Percentiles rank a stretch among this genome's conserved stretches.
Evolutionary conservation across 1,140 invertebrate genomes (phyloP).

Genomic region (Chironomus tepperi): DNA sequence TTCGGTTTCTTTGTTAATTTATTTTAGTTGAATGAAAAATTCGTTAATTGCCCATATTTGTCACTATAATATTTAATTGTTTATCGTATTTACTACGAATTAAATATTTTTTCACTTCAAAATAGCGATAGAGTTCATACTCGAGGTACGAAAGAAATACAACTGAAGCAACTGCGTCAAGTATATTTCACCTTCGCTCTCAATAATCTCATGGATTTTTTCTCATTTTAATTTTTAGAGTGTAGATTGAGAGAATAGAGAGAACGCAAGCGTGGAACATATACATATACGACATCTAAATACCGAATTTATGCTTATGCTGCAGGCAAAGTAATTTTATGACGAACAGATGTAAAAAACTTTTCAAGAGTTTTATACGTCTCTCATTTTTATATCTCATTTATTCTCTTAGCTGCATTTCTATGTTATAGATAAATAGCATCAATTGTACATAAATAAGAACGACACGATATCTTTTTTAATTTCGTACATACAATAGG

Average conservation of each 20-base stretch:
- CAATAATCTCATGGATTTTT: neutral
- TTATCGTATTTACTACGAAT: neutral
- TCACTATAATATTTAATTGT: too few relatives aligned
- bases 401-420: too few relatives aligned
- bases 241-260: neutral
- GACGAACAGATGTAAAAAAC: neutral
- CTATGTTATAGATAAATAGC: too few relatives aligned
- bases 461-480: too few relatives aligned
- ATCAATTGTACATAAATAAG: too few relatives aligned
- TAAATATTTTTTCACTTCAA: neutral
- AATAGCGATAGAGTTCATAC: neutral
- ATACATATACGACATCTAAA: neutral
- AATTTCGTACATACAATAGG: too few relatives aligned
- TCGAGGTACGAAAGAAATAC: neutral
- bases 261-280: slow-evolving; percentile 1
- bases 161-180: slow-evolving; percentile 6
- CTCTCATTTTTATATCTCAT: neutral
- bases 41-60: too few relatives aligned
- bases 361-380: neutral
- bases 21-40: too few relatives aligned
- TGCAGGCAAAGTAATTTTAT: neutral
- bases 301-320: neutral
- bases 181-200: neutral
- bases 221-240: neutral
- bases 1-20: neutral